Evolutionary conservation across 2,797 vertebrate species (phyloP).

Genomic region (Chelmon rostratus): DNA sequence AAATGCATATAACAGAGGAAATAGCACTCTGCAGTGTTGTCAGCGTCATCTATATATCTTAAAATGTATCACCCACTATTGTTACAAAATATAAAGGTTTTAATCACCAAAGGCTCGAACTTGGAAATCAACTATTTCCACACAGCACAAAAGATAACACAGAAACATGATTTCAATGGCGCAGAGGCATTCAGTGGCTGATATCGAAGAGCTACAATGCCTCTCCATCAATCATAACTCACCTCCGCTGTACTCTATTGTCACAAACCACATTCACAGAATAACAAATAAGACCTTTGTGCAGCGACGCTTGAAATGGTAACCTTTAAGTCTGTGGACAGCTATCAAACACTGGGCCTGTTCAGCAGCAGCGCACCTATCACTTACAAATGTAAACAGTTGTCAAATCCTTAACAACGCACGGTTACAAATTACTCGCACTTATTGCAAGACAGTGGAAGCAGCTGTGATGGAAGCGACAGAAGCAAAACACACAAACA

Average conservation of each 20-base stretch:
- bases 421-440: slow-evolving; percentile 62
- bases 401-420: slow-evolving; percentile 76
- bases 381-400: slow-evolving; percentile 80
- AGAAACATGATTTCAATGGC: slow-evolving; percentile 48
- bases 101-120: slow-evolving; percentile 55
- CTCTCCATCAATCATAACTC: slow-evolving; percentile 76
- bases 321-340: slow-evolving; percentile 80
- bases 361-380: slow-evolving; percentile 69
- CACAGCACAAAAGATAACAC: slow-evolving; percentile 61
- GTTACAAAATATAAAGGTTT: slow-evolving; percentile 54
- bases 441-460: slow-evolving; percentile 51
- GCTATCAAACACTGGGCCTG: slow-evolving; percentile 69
- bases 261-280: slow-evolving; percentile 69
- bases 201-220: slow-evolving; percentile 60
- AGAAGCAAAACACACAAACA: not conserved
- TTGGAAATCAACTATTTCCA: slow-evolving; percentile 57
- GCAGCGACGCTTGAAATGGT: slow-evolving; percentile 78
- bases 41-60: slow-evolving; percentile 17
- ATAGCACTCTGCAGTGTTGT: slow-evolving; percentile 5
- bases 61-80: slow-evolving; percentile 32
- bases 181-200: slow-evolving; percentile 56
- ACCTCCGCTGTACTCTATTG: slow-evolving; percentile 66
- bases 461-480: slow-evolving; percentile 45
- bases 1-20: slow-evolving; percentile 21
- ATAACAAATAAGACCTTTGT: slow-evolving; percentile 80